Conservation (phyloP, 2,888 invertebrate genomes). For the Eledona agricola region DNA sequence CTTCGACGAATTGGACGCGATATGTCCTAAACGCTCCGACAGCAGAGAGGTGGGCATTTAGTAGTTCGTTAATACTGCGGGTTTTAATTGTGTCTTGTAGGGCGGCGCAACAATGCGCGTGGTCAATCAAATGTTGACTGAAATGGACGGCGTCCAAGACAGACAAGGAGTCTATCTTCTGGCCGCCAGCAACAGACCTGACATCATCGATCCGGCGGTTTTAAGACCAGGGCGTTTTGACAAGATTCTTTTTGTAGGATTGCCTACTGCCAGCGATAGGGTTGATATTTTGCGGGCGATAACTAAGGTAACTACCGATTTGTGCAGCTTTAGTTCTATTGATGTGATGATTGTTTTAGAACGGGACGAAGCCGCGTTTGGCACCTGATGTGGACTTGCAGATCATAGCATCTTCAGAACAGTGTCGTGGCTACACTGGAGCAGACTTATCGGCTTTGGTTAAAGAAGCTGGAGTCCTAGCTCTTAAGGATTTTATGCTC, state of each 20-base stretch:
- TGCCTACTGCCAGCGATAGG: slow-evolving; percentile 83
- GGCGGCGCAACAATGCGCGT: slow-evolving; percentile 83
- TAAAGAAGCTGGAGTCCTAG: slow-evolving; percentile 83
- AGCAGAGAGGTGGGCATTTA: slow-evolving; percentile 67
- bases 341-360: slow-evolving; percentile 64
- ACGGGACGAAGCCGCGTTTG: slow-evolving; percentile 81
- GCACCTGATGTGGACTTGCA: slow-evolving; percentile 79
- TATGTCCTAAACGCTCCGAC: slow-evolving; percentile 89
- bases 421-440: slow-evolving; percentile 85
- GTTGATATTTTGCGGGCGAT: slow-evolving; percentile 88
- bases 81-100: slow-evolving; percentile 49
- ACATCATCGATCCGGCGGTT: slow-evolving; percentile 96
- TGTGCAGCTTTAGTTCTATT: background rate
- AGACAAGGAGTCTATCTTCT: slow-evolving; percentile 93
- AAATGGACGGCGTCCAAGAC: slow-evolving; percentile 97
- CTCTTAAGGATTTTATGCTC: slow-evolving; percentile 79
- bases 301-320: slow-evolving; percentile 76
- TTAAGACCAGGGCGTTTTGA: slow-evolving; percentile 89
- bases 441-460: slow-evolving; percentile 93
- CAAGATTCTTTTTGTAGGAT: slow-evolving; percentile 87
- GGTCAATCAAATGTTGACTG: slow-evolving; percentile 96
- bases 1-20: slow-evolving; percentile 97
- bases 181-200: slow-evolving; percentile 96
- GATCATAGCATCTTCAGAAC: slow-evolving; percentile 72
- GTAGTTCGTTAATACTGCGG: slow-evolving; percentile 19